phyloP scores from a whole-genome alignment of 2,888 invertebrate species.

The Stenurella melanura region DNA sequence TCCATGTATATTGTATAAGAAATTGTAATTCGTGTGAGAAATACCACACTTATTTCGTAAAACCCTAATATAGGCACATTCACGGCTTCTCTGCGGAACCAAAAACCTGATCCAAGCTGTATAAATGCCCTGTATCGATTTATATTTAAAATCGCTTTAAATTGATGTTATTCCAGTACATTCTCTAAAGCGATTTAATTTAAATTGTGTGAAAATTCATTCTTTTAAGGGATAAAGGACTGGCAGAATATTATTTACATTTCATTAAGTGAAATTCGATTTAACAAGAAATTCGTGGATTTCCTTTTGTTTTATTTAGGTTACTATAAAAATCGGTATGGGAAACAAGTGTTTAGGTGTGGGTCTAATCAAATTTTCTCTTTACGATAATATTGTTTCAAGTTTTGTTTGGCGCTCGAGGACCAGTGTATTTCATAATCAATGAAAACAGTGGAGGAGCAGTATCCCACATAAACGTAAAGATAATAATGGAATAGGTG shows the following conservation, averaged over 20 bases:
- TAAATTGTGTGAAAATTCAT: not conserved
- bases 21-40: too few species aligned
- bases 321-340: not conserved
- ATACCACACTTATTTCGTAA: not conserved
- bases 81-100: too few species aligned
- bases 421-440: not conserved
- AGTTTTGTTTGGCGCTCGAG: not conserved
- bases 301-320: not conserved
- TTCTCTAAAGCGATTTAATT: not conserved
- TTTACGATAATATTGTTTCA: not conserved
- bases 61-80: not conserved
- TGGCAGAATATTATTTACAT: not conserved
- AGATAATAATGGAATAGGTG: not conserved
- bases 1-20: too few species aligned
- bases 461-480: not conserved
- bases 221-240: not conserved
- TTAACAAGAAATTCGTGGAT: not conserved
- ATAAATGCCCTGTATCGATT: not conserved
- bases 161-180: not conserved
- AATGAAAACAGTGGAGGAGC: not conserved
- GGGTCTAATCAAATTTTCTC: not conserved
- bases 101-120: too few species aligned
- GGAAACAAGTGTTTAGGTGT: not conserved
- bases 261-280: not conserved
- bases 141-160: not conserved